Evolutionary conservation across 2,888 invertebrate genomes (phyloP).

Genomic region (Leucophenga maculata): DNA sequence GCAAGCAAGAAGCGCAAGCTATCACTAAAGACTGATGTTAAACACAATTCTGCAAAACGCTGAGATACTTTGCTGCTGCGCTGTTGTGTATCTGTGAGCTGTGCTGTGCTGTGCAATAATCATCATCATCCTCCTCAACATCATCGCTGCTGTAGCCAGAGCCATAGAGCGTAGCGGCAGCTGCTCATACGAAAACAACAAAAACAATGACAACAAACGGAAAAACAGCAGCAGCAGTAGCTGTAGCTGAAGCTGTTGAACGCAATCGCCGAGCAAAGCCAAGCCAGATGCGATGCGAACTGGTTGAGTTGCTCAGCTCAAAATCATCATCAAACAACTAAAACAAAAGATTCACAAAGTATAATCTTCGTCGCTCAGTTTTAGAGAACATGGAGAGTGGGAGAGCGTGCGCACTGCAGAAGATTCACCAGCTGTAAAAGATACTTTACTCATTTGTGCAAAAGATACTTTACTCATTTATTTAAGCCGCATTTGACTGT

Average conservation of each 20-base stretch:
- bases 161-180: slow-evolving; percentile 39
- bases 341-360: slow-evolving; percentile 26
- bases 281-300: slow-evolving; percentile 30
- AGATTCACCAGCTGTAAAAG: background rate
- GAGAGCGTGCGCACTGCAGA: background rate
- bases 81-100: too few species aligned
- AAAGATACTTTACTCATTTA: slow-evolving; percentile 8
- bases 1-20: slow-evolving; percentile 70
- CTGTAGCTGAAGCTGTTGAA: slow-evolving; percentile 54
- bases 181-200: slow-evolving; percentile 36
- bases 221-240: slow-evolving; percentile 45
- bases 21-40: slow-evolving; percentile 71
- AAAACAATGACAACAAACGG: slow-evolving; percentile 42
- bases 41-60: slow-evolving; percentile 69
- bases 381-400: slow-evolving; percentile 26
- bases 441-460: slow-evolving; percentile 14
- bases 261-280: slow-evolving; percentile 26
- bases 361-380: background rate
- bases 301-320: too few species aligned
- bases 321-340: background rate
- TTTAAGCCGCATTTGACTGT: slow-evolving; percentile 20
- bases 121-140: slow-evolving; percentile 29
- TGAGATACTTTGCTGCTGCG: slow-evolving; percentile 45
- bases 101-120: background rate
- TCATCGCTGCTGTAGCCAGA: slow-evolving; percentile 35